Conservation (phyloP, 2,113 vertebrate genomes). For the Silurus asotus region DNA sequence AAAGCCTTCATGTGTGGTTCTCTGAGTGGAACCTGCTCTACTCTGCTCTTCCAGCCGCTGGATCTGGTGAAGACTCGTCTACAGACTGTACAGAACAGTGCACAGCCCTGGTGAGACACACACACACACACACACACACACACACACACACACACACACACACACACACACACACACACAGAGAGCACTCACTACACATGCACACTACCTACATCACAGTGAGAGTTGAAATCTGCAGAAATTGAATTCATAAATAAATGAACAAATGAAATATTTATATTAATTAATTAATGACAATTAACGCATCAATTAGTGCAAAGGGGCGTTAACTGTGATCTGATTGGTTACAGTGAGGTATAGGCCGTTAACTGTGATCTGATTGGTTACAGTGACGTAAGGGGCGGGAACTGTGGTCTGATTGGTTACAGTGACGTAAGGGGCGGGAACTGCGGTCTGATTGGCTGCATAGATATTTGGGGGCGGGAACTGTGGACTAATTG, state of each 20-base stretch:
- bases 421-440: not conserved
- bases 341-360: not conserved
- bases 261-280: no score
- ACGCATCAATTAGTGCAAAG: no score
- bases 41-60: constrained; percentile 92
- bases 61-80: constrained; percentile 93
- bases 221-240: no score
- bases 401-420: not conserved
- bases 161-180: no score
- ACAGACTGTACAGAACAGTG: constrained; percentile 77
- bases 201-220: no score
- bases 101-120: constrained; percentile 67
- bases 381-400: not conserved
- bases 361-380: not conserved
- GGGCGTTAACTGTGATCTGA: not conserved
- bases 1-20: constrained; percentile 95
- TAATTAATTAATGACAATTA: no score
- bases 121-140: not conserved
- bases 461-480: not conserved
- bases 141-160: no score
- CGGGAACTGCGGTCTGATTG: not conserved
- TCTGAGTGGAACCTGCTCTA: constrained; percentile 91
- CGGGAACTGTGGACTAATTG: no score
- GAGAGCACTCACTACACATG: no score
- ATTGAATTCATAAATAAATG: no score